phyloP scores from a whole-genome alignment of 1,140 invertebrate genomes.

The Conus betulinus region DNA sequence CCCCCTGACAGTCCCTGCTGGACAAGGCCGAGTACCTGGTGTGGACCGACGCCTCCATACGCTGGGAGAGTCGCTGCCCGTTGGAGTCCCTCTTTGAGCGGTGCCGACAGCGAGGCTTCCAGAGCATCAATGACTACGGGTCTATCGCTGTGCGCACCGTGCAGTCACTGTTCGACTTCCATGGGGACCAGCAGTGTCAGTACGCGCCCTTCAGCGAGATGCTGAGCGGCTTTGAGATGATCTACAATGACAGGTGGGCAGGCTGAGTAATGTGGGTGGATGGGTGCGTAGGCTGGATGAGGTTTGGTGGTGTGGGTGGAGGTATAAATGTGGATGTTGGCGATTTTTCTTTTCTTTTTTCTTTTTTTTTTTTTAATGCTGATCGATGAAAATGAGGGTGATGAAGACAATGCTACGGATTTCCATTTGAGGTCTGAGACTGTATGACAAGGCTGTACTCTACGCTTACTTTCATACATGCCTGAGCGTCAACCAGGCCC shows the following conservation, averaged over 20 bases:
- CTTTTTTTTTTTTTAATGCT: not conserved
- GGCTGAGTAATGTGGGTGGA: not conserved
- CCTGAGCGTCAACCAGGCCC: too few relatives aligned
- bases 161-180: not conserved
- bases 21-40: conserved; percentile 14
- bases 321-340: not conserved
- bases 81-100: not conserved
- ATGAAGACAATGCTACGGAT: too few relatives aligned
- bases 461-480: too few relatives aligned
- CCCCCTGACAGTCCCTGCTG: not conserved
- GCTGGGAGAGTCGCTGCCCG: not conserved
- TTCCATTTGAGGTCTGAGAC: too few relatives aligned
- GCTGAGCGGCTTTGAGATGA: conserved; percentile 6
- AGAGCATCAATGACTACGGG: not conserved
- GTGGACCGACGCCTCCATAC: conserved; percentile 23
- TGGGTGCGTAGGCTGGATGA: not conserved
- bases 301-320: not conserved
- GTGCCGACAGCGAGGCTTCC: not conserved
- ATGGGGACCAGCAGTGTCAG: conserved; percentile 17
- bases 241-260: not conserved
- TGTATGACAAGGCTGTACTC: too few relatives aligned
- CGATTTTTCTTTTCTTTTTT: not conserved
- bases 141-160: conserved; percentile 12
- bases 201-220: conserved; percentile 10
- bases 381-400: too few relatives aligned